phyloP scores from a whole-genome alignment of 2,888 invertebrate species.

The Slavum lentiscoides region DNA sequence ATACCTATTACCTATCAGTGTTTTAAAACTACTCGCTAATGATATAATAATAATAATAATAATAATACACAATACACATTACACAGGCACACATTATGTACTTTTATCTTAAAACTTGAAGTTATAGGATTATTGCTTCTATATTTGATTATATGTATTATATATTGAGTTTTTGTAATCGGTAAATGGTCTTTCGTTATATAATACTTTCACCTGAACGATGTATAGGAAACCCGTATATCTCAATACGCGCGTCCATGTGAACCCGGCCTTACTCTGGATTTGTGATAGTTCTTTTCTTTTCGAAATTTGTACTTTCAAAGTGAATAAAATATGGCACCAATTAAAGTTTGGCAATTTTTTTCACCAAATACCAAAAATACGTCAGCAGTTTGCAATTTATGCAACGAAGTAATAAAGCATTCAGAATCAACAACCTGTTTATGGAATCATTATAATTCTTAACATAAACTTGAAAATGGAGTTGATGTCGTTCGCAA shows the following conservation, averaged over 20 bases:
- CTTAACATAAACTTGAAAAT: conserved; percentile 4
- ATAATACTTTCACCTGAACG: background rate
- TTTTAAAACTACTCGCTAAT: no score
- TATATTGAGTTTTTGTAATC: background rate
- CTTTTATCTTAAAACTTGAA: no score
- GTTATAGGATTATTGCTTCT: no score
- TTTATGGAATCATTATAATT: conserved; percentile 20
- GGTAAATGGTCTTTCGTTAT: background rate
- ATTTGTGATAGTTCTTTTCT: background rate
- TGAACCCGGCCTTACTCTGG: no score
- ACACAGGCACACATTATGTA: no score
- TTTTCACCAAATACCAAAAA: conserved; percentile 12
- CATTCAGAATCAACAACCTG: conserved; percentile 6
- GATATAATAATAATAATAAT: no score
- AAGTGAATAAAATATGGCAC: background rate
- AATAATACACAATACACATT: no score
- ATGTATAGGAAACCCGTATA: no score
- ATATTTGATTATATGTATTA: no score
- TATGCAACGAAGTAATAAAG: conserved; percentile 9
- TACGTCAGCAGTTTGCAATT: background rate
- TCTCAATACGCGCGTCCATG: no score
- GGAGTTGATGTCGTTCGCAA: background rate
- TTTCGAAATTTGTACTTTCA: conserved; percentile 2
- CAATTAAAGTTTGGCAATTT: conserved; percentile 17
- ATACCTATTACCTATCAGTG: no score